Conservation (phyloP, 1,140 invertebrate species). For the Hycleus phaleratus region DNA sequence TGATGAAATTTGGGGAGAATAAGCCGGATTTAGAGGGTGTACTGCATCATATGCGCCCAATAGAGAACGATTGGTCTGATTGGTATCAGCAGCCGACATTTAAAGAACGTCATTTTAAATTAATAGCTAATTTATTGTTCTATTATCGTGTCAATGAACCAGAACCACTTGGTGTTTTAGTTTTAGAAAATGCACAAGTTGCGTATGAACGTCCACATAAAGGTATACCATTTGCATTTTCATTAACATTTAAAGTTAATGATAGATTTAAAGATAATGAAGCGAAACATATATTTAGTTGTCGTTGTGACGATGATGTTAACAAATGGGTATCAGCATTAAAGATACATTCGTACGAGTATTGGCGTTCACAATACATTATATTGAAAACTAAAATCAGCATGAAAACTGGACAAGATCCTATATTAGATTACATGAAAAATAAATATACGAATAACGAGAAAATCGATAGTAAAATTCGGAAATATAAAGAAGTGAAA, state of each 20-base stretch:
- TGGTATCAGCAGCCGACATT: constrained; percentile 39
- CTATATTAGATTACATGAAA: constrained; percentile 33
- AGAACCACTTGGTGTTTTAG: constrained; percentile 35
- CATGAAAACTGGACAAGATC: constrained; percentile 36
- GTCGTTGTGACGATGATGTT: constrained; percentile 36
- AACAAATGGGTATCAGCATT: constrained; percentile 37
- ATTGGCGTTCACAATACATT: constrained; percentile 35
- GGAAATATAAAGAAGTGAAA: not conserved
- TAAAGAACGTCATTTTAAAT: constrained; percentile 38
- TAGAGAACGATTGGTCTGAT: constrained; percentile 37
- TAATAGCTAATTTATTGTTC: constrained; percentile 36
- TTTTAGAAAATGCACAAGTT: constrained; percentile 38
- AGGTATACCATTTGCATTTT: constrained; percentile 38
- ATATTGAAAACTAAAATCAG: constrained; percentile 37
- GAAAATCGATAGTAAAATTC: not conserved
- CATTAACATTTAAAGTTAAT: constrained; percentile 34
- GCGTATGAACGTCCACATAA: constrained; percentile 35
- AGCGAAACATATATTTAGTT: constrained; percentile 39
- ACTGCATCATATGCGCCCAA: constrained; percentile 36
- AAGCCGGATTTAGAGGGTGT: constrained; percentile 34
- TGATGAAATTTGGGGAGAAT: constrained; percentile 29
- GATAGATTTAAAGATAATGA: constrained; percentile 33
- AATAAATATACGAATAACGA: constrained; percentile 17
- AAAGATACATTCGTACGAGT: constrained; percentile 37
- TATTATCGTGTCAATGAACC: constrained; percentile 35